Evolutionary conservation across 2,797 vertebrate genomes (phyloP).

Genomic region (Galago senegalensis): DNA sequence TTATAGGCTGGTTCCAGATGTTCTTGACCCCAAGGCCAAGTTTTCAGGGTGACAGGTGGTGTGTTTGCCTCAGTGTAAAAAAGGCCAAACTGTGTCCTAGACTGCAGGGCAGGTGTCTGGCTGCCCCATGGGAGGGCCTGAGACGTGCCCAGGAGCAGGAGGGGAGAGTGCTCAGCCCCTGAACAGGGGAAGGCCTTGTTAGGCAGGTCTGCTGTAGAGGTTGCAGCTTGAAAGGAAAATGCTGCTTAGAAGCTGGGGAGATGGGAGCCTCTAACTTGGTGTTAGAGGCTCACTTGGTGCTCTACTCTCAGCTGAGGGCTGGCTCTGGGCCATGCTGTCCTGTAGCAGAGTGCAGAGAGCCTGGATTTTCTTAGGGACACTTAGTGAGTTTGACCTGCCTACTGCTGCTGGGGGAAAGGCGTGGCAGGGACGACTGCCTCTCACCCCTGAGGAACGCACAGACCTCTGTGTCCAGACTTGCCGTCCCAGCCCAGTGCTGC

Average conservation of each 20-base stretch:
- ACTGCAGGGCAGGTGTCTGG: conserved; percentile 28
- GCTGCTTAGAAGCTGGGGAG: background rate
- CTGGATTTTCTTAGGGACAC: conserved; percentile 70
- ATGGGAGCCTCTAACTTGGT: conserved; percentile 31
- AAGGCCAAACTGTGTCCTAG: conserved; percentile 51
- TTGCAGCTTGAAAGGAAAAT: conserved; percentile 78
- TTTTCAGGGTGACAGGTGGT: conserved; percentile 71
- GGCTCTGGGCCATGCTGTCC: conserved; percentile 54
- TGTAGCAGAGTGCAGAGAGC: conserved; percentile 62
- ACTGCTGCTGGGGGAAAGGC: conserved; percentile 29
- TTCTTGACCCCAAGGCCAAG: conserved; percentile 21
- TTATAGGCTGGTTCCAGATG: conserved; percentile 72
- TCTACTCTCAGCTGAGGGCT: conserved; percentile 37
- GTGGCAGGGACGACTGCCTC: conserved; percentile 17
- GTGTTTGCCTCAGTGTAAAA: conserved; percentile 60
- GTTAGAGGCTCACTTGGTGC: background rate
- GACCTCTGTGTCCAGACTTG: background rate
- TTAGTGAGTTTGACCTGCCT: conserved; percentile 74
- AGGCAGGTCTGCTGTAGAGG: conserved; percentile 64
- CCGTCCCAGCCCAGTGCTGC: too few relatives aligned
- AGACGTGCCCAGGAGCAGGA: background rate
- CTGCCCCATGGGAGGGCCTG: background rate
- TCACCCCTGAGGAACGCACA: background rate
- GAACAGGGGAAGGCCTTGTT: conserved; percentile 41
- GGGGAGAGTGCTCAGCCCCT: background rate